Conservation (phyloP, 1,140 invertebrate genomes). For the Archivesica marissinica region DNA sequence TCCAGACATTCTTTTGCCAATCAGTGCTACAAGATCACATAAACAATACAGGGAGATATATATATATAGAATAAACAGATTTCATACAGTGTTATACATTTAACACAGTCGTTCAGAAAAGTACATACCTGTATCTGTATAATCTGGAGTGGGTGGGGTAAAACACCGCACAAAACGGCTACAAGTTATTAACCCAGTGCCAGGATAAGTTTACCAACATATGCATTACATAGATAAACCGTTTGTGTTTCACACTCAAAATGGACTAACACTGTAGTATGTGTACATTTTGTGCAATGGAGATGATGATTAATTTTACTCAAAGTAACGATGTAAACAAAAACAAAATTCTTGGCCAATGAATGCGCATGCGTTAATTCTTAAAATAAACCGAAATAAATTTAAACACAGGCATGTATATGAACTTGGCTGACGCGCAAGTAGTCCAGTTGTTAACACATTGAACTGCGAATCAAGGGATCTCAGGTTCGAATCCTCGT, state of each 20-base stretch:
- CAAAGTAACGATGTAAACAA: conserved; percentile 37
- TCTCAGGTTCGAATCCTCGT: no score
- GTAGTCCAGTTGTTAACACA: no score
- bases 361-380: conserved; percentile 18
- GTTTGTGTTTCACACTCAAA: neutral
- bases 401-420: no score
- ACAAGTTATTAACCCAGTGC: neutral
- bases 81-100: neutral
- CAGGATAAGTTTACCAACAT: neutral
- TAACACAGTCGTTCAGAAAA: neutral
- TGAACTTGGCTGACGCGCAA: no score
- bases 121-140: neutral
- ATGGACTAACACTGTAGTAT: neutral
- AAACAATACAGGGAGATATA: neutral
- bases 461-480: no score
- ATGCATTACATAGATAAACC: neutral
- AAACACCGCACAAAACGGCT: neutral
- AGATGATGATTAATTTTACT: conserved; percentile 6
- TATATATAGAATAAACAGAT: neutral
- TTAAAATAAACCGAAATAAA: no score
- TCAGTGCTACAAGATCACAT: neutral
- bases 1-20: no score
- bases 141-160: conserved; percentile 1
- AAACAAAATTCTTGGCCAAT: conserved; percentile 1
- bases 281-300: neutral